phyloP scores from a whole-genome alignment of 1,140 invertebrate species.

The Hylyphantes graminicola region DNA sequence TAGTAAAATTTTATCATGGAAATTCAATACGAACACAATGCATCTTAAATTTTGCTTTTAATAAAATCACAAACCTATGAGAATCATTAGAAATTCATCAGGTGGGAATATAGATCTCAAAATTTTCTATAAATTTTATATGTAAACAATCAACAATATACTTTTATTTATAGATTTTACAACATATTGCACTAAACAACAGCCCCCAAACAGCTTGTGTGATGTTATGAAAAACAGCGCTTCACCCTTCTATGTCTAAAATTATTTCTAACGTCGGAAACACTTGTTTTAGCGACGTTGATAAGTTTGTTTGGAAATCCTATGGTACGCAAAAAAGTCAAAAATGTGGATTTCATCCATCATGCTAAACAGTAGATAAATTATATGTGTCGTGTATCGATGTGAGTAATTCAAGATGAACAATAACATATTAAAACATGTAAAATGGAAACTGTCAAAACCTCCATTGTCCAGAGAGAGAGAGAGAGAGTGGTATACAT shows the following conservation, averaged over 20 bases:
- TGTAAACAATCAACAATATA: slow-evolving; percentile 53
- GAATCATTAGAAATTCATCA: slow-evolving; percentile 9
- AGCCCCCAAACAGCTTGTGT: slow-evolving; percentile 24
- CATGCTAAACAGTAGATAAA: slow-evolving; percentile 37
- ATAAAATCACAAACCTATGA: slow-evolving; percentile 38
- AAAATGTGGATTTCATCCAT: slow-evolving; percentile 54
- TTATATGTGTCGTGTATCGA: slow-evolving; percentile 43
- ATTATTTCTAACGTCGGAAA: slow-evolving; percentile 51
- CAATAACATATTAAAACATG: slow-evolving; percentile 54
- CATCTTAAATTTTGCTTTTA: slow-evolving; percentile 38
- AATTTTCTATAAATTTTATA: slow-evolving; percentile 59
- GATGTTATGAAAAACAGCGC: slow-evolving; percentile 49
- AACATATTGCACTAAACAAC: slow-evolving; percentile 56
- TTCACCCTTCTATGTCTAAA: slow-evolving; percentile 41
- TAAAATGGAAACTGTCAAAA: slow-evolving; percentile 19
- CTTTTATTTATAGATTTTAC: slow-evolving; percentile 40
- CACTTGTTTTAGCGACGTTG: slow-evolving; percentile 47
- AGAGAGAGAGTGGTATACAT: slow-evolving; percentile 27
- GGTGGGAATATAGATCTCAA: slow-evolving; percentile 48
- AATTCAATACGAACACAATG: slow-evolving; percentile 50
- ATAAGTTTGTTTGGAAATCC: slow-evolving; percentile 33
- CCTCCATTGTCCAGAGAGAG: background rate
- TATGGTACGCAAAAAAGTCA: slow-evolving; percentile 36
- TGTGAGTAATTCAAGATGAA: slow-evolving; percentile 49
- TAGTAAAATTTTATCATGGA: slow-evolving; percentile 46